phyloP scores from a whole-genome alignment of 2,797 vertebrate species.

The Alosa sapidissima region DNA sequence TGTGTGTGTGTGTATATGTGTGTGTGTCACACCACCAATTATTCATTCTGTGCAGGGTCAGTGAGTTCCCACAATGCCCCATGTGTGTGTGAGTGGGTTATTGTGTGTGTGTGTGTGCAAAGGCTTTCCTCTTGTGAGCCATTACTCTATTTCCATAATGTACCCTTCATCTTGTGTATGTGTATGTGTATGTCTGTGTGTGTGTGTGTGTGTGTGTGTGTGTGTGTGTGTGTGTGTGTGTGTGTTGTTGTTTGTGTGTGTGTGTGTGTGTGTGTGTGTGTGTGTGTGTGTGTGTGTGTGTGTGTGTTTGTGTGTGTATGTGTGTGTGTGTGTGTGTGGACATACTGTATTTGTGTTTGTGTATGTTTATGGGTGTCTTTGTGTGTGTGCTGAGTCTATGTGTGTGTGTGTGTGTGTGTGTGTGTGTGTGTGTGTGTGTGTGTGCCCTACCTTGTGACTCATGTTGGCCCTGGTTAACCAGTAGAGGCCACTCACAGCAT shows the following conservation, averaged over 20 bases:
- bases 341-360: neutral
- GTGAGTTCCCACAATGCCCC: neutral
- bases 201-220: neutral
- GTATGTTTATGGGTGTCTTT: conserved; percentile 24
- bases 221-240: neutral
- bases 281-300: neutral
- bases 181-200: neutral
- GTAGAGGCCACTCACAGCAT: conserved; percentile 99
- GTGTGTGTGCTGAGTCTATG: conserved; percentile 19
- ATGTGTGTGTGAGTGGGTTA: neutral
- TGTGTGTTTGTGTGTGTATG: neutral
- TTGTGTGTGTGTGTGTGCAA: neutral
- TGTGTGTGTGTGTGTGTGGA: neutral
- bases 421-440: conserved; percentile 32
- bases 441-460: conserved; percentile 68
- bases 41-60: neutral
- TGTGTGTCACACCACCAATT: conserved; percentile 19
- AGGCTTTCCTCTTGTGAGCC: neutral
- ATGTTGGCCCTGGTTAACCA: conserved; percentile 89
- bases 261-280: neutral
- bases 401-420: neutral
- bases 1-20: neutral
- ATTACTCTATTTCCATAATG: neutral
- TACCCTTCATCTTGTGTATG: neutral
- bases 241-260: neutral